Evolutionary conservation across 2,113 vertebrate species (phyloP).

Genomic region (Aramus guarauna): DNA sequence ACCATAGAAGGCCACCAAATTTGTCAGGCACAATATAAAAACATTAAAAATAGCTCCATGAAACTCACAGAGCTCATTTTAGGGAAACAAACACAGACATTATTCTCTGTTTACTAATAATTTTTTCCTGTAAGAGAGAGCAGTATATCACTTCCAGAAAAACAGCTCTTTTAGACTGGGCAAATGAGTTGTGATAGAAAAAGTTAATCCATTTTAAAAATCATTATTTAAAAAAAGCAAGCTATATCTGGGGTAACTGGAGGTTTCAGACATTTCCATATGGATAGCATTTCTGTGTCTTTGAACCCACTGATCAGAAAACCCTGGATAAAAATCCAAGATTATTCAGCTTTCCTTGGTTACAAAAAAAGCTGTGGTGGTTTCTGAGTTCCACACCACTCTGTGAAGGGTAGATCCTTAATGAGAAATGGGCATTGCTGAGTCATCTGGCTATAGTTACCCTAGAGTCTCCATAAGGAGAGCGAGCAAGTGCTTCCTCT

Average conservation of each 20-base stretch:
- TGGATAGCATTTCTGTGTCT: background rate
- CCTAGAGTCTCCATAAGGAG: background rate
- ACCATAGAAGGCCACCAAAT: too few relatives aligned
- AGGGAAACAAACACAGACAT: background rate
- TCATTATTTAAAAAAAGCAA: background rate
- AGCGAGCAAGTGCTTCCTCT: rapidly evolving
- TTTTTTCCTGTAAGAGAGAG: background rate
- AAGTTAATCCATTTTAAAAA: background rate
- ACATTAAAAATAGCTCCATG: background rate
- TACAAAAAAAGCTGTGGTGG: background rate
- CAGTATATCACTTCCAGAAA: background rate
- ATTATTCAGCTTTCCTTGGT: background rate
- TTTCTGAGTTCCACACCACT: background rate
- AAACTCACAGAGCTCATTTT: background rate
- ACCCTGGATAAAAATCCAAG: background rate
- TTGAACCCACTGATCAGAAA: background rate
- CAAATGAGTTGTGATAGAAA: background rate
- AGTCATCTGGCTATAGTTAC: background rate
- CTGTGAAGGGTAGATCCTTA: background rate
- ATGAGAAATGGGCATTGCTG: background rate
- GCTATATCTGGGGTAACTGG: background rate
- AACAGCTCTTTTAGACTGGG: background rate
- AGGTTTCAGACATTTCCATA: background rate
- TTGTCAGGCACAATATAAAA: background rate
- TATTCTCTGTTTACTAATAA: background rate